These are phyloP conservation scores for Perca flavescens DNA, from an alignment of 2,113 vertebrate species.

Conservation along the genomic window DNA sequence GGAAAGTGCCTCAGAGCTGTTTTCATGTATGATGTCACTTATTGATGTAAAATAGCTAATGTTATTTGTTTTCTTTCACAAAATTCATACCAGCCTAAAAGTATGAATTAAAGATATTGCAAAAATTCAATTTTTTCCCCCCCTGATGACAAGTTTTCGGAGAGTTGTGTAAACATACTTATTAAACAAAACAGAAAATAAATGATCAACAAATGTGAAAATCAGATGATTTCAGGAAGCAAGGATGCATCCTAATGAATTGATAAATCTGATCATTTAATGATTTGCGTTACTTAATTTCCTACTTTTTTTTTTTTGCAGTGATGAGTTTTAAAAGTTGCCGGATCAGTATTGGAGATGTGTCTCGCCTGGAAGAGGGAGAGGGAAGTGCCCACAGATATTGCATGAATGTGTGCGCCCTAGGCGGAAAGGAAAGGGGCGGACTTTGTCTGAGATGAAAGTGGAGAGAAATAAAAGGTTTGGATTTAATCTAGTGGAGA, in stretches of 20 bases:
- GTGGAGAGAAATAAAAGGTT: slow-evolving; percentile 95
- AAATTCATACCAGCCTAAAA: neutral
- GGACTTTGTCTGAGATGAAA: slow-evolving; percentile 95
- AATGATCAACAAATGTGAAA: neutral
- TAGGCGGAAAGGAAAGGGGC: slow-evolving; percentile 86
- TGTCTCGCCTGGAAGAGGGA: slow-evolving; percentile 60
- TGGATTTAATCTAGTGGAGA: slow-evolving; percentile 94
- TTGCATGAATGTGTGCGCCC: slow-evolving; percentile 77
- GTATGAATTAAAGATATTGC: neutral
- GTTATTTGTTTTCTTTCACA: slow-evolving; percentile 37
- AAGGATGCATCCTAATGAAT: neutral
- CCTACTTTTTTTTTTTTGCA: slow-evolving; percentile 6
- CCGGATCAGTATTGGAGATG: slow-evolving; percentile 4
- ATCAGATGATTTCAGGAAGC: neutral
- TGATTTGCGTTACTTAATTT: neutral
- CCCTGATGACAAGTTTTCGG: neutral
- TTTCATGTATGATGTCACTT: slow-evolving; percentile 54
- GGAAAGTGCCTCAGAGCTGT: slow-evolving; percentile 52
- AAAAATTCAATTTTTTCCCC: neutral
- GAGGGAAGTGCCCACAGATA: slow-evolving; percentile 70
- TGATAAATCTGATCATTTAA: neutral
- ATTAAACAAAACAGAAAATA: neutral
- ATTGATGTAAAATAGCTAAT: slow-evolving; percentile 44
- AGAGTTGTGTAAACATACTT: neutral
- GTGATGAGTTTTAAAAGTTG: slow-evolving; percentile 46